These are phyloP conservation scores for Strix occidentalis DNA, from an alignment of 2,797 vertebrate genomes.

Conservation along the genomic window DNA sequence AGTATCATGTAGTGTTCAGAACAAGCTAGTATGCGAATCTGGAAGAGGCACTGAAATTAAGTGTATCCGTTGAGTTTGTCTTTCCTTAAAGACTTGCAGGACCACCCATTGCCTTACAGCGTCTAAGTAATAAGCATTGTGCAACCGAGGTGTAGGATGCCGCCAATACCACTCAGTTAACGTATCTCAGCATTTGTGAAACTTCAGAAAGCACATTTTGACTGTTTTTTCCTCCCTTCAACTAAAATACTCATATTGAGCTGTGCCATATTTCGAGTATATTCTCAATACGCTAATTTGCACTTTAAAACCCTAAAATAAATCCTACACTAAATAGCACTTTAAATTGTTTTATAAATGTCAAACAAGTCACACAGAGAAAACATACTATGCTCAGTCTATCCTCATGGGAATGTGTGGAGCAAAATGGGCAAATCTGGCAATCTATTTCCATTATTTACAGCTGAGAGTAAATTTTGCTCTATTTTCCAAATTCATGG, in stretches of 20 bases:
- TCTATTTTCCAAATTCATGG: slow-evolving; percentile 52
- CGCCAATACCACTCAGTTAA: not conserved
- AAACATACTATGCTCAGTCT: slow-evolving; percentile 52
- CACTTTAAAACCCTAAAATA: slow-evolving; percentile 45
- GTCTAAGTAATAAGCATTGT: slow-evolving; percentile 65
- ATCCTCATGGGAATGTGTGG: slow-evolving; percentile 63
- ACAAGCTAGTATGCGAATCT: not conserved
- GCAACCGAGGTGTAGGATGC: slow-evolving; percentile 61
- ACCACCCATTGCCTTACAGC: slow-evolving; percentile 27
- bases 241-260: slow-evolving; percentile 37
- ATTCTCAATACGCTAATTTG: slow-evolving; percentile 50
- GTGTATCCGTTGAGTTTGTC: not conserved
- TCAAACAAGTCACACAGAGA: slow-evolving; percentile 64
- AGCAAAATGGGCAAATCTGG: slow-evolving; percentile 29
- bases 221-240: slow-evolving; percentile 34
- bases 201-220: slow-evolving; percentile 23
- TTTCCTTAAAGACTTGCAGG: slow-evolving; percentile 18
- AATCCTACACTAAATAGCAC: slow-evolving; percentile 37
- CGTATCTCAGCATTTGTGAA: not conserved
- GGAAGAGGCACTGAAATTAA: not conserved
- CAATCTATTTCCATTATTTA: slow-evolving; percentile 18
- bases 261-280: slow-evolving; percentile 66
- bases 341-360: slow-evolving; percentile 41
- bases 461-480: not conserved
- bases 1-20: not conserved